A percentile compares a stretch with the other conserved stretches of the same genome.
Evolutionary conservation across 1,140 invertebrate species (phyloP).

Genomic region (Penaeus vannamei): DNA sequence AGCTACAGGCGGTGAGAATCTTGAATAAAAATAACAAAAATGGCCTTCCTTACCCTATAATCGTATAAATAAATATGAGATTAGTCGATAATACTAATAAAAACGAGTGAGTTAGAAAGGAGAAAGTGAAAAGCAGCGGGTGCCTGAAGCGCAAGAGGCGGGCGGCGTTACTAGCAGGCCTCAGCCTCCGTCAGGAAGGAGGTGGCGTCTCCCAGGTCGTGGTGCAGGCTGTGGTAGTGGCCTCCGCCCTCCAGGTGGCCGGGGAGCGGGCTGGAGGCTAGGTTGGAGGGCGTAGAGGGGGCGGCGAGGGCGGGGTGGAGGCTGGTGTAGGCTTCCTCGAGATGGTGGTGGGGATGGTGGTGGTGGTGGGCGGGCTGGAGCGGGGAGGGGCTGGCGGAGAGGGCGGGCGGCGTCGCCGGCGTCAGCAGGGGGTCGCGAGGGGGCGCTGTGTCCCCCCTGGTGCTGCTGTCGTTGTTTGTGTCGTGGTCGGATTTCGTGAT

Average conservation of each 20-base stretch:
- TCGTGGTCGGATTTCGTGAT: background rate
- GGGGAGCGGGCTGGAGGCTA: slow-evolving; percentile 35
- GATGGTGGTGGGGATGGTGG: background rate
- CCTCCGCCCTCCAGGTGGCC: slow-evolving; percentile 33
- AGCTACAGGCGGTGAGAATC: no score
- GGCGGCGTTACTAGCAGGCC: slow-evolving; percentile 14
- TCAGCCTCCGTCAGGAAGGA: slow-evolving; percentile 41
- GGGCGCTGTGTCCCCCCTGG: background rate
- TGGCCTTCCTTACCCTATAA: background rate
- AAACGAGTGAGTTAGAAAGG: slow-evolving; percentile 28
- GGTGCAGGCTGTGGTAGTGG: slow-evolving; percentile 30
- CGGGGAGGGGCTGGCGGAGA: background rate
- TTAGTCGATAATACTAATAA: slow-evolving; percentile 2
- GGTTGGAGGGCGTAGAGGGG: slow-evolving; percentile 27
- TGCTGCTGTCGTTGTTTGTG: slow-evolving; percentile 28
- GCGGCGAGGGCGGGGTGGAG: slow-evolving; percentile 41
- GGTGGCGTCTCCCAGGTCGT: slow-evolving; percentile 31
- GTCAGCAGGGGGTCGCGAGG: slow-evolving; percentile 29
- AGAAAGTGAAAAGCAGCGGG: background rate
- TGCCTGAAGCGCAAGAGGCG: no score
- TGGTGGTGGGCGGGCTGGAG: no score
- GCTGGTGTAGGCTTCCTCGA: slow-evolving; percentile 29
- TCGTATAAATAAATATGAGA: slow-evolving; percentile 42
- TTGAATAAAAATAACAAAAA: no score
- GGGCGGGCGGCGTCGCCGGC: background rate